These are phyloP conservation scores for Merluccius polli DNA, from an alignment of 2,797 vertebrate genomes.

Conservation along the genomic window DNA sequence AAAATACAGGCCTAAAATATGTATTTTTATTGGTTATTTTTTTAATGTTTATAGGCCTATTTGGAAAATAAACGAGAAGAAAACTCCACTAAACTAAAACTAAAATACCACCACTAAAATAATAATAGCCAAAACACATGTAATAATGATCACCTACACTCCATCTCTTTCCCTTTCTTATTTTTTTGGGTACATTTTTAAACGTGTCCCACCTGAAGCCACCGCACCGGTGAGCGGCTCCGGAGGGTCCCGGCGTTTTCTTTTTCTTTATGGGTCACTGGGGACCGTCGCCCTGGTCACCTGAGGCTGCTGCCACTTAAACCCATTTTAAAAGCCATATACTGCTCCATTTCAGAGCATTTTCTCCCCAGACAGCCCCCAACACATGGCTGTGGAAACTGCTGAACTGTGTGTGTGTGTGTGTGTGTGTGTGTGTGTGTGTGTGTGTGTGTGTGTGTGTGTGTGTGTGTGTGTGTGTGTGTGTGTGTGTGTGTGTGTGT, in stretches of 20 bases:
- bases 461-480: not conserved
- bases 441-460: too few species aligned
- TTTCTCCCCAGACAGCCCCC: slow-evolving; percentile 16
- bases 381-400: not conserved
- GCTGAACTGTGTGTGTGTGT: not conserved
- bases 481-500: not conserved
- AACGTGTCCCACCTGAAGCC: not conserved
- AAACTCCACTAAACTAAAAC: not conserved
- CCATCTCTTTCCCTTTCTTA: too few species aligned
- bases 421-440: too few species aligned
- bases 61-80: not conserved
- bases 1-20: too few species aligned
- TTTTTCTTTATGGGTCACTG: slow-evolving; percentile 24
- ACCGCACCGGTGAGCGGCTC: slow-evolving; percentile 14
- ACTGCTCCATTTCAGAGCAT: slow-evolving; percentile 37
- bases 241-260: not conserved
- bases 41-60: not conserved
- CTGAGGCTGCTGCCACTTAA: slow-evolving; percentile 25
- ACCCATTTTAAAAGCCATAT: slow-evolving; percentile 34
- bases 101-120: too few species aligned
- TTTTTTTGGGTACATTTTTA: too few species aligned
- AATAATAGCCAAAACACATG: not conserved
- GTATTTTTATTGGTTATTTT: not conserved
- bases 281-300: slow-evolving; percentile 19
- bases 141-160: not conserved